These are phyloP conservation scores for Mycetomoellerius zeteki DNA, from an alignment of 1,140 invertebrate genomes.

Conservation along the genomic window DNA sequence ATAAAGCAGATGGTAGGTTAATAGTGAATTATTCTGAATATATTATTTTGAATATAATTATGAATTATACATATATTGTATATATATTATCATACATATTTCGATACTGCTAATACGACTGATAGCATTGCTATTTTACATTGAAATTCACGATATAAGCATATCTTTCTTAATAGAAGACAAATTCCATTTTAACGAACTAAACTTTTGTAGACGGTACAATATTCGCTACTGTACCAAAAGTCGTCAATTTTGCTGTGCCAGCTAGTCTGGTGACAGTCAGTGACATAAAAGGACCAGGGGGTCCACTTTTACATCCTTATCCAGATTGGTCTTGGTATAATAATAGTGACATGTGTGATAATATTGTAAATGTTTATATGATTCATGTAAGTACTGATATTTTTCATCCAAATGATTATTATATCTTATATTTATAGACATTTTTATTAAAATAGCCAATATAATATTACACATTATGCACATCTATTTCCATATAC, in stretches of 20 bases:
- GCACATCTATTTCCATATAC: too few relatives aligned
- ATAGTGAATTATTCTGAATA: background rate
- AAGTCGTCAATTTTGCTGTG: background rate
- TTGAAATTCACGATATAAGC: background rate
- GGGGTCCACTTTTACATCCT: conserved; percentile 14
- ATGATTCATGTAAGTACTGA: too few relatives aligned
- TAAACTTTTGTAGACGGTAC: conserved; percentile 7
- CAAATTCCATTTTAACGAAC: background rate
- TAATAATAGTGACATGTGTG: background rate
- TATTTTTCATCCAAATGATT: too few relatives aligned
- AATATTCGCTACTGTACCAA: conserved; percentile 3
- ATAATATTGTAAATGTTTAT: background rate
- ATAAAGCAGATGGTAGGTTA: background rate
- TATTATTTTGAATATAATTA: too few relatives aligned
- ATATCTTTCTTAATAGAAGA: background rate
- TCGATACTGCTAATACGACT: background rate
- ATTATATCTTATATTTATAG: too few relatives aligned
- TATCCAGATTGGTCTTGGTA: conserved; percentile 46
- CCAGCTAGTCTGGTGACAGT: conserved; percentile 7
- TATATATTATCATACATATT: background rate
- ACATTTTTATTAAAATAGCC: too few relatives aligned
- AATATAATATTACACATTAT: too few relatives aligned
- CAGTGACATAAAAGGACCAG: background rate
- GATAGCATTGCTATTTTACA: background rate
- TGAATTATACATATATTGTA: background rate